phyloP scores from a whole-genome alignment of 2,888 invertebrate species.

The Euzophera pinguis region DNA sequence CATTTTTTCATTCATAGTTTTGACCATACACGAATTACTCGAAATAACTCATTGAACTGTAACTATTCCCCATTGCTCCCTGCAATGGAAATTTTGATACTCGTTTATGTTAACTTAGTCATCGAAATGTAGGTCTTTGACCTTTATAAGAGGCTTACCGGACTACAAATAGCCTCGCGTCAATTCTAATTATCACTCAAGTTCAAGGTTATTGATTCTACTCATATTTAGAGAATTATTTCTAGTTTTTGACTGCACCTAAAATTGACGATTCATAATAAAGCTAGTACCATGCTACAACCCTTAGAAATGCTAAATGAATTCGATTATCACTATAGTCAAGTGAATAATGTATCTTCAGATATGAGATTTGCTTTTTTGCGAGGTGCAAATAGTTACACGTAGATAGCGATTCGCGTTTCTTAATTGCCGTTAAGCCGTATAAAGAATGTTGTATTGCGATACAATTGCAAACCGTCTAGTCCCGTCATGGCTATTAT shows the following conservation, averaged over 20 bases:
- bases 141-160: slow-evolving; percentile 27
- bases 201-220: slow-evolving; percentile 59
- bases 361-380: slow-evolving; percentile 29
- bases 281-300: too few species aligned
- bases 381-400: slow-evolving; percentile 31
- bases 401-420: slow-evolving; percentile 21
- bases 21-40: slow-evolving; percentile 38
- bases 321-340: neutral
- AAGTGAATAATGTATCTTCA: neutral
- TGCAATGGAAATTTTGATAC: slow-evolving; percentile 5
- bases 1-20: slow-evolving; percentile 47
- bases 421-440: slow-evolving; percentile 33
- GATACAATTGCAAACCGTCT: slow-evolving; percentile 28
- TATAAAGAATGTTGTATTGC: slow-evolving; percentile 17
- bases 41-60: slow-evolving; percentile 26
- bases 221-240: slow-evolving; percentile 18
- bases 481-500: slow-evolving; percentile 51
- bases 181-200: slow-evolving; percentile 45
- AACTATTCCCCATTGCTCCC: slow-evolving; percentile 15
- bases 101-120: slow-evolving; percentile 10
- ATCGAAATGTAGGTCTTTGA: slow-evolving; percentile 25
- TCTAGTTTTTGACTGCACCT: too few species aligned
- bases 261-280: too few species aligned
- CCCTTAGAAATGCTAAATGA: neutral
- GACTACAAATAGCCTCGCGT: slow-evolving; percentile 43